These are phyloP conservation scores for Tenrec ecaudatus DNA, from an alignment of 2,113 vertebrate genomes.

Conservation along the genomic window DNA sequence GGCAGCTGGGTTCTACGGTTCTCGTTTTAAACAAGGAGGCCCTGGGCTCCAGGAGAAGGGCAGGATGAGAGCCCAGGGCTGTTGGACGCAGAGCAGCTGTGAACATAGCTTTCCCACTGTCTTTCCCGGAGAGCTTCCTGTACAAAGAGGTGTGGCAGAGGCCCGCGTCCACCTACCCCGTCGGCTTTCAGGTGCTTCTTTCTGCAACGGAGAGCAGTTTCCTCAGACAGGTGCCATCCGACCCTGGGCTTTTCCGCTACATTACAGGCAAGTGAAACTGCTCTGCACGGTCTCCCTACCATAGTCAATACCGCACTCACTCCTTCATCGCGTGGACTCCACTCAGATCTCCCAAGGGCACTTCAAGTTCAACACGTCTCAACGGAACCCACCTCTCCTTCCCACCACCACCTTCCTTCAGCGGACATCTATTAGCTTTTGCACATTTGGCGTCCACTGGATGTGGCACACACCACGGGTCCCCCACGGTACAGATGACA, in stretches of 20 bases:
- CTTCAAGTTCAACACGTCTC: background rate
- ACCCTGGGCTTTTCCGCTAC: fast-evolving
- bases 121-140: background rate
- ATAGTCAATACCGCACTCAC: background rate
- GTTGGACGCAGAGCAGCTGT: background rate
- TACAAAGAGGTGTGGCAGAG: no score
- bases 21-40: background rate
- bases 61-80: background rate
- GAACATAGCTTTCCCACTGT: background rate
- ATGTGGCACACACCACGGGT: no score
- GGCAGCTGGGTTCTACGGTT: background rate
- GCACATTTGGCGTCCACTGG: background rate
- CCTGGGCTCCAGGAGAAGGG: background rate
- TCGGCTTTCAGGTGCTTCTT: background rate
- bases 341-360: background rate
- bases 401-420: background rate
- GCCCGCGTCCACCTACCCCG: background rate
- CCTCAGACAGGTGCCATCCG: background rate
- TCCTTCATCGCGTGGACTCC: background rate
- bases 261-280: fast-evolving
- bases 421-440: no score
- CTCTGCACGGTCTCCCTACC: background rate
- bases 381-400: background rate
- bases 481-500: background rate
- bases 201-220: background rate